phyloP scores from a whole-genome alignment of 2,888 invertebrate genomes.

The Sphaerolaimus hirsutus region DNA sequence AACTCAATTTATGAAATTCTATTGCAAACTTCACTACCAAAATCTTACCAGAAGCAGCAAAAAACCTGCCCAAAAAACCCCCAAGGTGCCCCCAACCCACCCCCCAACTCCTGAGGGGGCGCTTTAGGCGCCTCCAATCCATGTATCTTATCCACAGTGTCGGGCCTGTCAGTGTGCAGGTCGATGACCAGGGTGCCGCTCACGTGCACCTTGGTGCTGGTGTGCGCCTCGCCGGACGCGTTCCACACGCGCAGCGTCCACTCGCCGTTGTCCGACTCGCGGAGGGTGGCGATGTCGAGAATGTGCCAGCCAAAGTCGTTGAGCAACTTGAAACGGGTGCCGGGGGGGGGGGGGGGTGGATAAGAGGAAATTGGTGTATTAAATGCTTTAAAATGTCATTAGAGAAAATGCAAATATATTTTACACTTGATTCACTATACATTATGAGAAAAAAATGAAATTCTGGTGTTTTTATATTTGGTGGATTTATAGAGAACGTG shows the following conservation, averaged over 20 bases:
- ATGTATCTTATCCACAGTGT: constrained; percentile 54
- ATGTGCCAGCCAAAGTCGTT: constrained; percentile 79
- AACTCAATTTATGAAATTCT: too few species aligned
- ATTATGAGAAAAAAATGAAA: too few species aligned
- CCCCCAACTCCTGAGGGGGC: neutral
- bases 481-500: too few species aligned
- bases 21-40: too few species aligned
- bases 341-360: constrained; percentile 36
- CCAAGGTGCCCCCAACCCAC: too few species aligned
- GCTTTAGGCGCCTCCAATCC: constrained; percentile 17
- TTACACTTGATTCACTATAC: too few species aligned
- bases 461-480: too few species aligned
- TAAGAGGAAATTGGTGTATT: too few species aligned
- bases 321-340: constrained; percentile 71
- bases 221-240: constrained; percentile 75
- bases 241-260: constrained; percentile 70
- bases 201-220: constrained; percentile 25
- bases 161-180: constrained; percentile 64
- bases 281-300: constrained; percentile 45
- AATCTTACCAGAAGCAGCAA: too few species aligned
- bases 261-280: constrained; percentile 60
- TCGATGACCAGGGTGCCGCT: constrained; percentile 38
- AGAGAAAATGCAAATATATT: too few species aligned
- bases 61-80: too few species aligned
- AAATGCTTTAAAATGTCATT: too few species aligned